Conservation (phyloP, 2,888 invertebrate species). For the Xanthorhoe designata region DNA sequence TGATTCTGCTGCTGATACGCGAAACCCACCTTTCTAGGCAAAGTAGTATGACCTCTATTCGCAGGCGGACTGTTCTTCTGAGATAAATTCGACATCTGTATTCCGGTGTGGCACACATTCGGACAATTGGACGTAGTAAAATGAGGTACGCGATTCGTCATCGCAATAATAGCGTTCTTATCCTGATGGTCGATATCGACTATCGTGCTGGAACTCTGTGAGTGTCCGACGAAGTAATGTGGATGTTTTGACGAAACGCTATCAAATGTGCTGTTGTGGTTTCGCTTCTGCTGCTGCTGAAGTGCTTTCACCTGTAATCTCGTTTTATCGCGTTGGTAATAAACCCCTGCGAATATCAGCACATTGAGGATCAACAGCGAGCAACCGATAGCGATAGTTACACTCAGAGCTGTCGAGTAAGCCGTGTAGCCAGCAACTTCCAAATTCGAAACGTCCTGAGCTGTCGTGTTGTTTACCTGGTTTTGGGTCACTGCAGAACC, state of each 20-base stretch:
- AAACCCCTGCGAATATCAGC: slow-evolving; percentile 93
- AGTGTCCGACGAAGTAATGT: slow-evolving; percentile 91
- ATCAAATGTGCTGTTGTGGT: slow-evolving; percentile 81
- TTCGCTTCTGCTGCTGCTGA: slow-evolving; percentile 90
- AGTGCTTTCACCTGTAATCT: slow-evolving; percentile 90
- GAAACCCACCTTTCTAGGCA: slow-evolving; percentile 81
- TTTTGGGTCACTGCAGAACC: slow-evolving; percentile 74
- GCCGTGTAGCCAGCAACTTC: slow-evolving; percentile 92
- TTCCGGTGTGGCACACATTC: slow-evolving; percentile 86
- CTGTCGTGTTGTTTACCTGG: slow-evolving; percentile 87
- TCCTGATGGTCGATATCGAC: slow-evolving; percentile 94
- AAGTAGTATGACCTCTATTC: slow-evolving; percentile 77
- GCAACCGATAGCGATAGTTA: slow-evolving; percentile 93
- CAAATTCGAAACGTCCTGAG: slow-evolving; percentile 91
- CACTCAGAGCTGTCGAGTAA: slow-evolving; percentile 91
- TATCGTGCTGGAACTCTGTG: slow-evolving; percentile 92
- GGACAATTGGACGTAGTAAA: slow-evolving; percentile 80
- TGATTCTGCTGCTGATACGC: slow-evolving; percentile 76
- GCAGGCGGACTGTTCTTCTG: slow-evolving; percentile 78
- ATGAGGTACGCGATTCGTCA: slow-evolving; percentile 81
- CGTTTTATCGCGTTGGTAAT: slow-evolving; percentile 92
- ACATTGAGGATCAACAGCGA: slow-evolving; percentile 92
- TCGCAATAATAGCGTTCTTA: slow-evolving; percentile 82
- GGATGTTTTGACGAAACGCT: slow-evolving; percentile 90
- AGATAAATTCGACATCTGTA: slow-evolving; percentile 83